Conservation (phyloP, 2,113 vertebrate species). For the Neodontobutis hainanensis region DNA sequence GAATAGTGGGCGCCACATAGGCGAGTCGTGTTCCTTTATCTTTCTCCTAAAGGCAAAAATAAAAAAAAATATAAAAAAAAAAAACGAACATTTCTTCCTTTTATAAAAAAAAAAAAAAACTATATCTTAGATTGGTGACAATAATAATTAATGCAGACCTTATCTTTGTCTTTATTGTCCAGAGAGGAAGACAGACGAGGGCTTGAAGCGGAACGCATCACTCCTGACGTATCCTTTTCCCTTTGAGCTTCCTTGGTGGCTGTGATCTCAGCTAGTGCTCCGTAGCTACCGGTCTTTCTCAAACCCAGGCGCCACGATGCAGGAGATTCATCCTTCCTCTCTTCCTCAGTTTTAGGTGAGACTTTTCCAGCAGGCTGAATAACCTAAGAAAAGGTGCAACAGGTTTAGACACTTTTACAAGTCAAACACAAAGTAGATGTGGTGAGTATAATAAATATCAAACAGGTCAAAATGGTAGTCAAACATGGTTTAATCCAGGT, state of each 20-base stretch:
- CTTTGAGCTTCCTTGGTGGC: constrained; percentile 94
- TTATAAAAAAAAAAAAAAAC: background rate
- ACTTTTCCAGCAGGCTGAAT: constrained; percentile 83
- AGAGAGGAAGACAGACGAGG: constrained; percentile 94
- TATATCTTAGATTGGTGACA: background rate
- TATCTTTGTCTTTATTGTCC: constrained; percentile 99
- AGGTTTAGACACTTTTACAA: background rate
- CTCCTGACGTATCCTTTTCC: constrained; percentile 91
- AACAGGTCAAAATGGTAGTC: constrained; percentile 8
- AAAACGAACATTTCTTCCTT: background rate
- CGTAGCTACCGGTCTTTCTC: constrained; percentile 97
- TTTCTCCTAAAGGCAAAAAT: constrained; percentile 83
- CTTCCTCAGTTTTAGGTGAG: constrained; percentile 90
- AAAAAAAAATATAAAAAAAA: background rate
- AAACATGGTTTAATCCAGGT: constrained; percentile 22
- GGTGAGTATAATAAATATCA: constrained; percentile 31
- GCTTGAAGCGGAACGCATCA: constrained; percentile 97
- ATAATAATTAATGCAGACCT: constrained; percentile 68
- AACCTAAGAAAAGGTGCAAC: constrained; percentile 72
- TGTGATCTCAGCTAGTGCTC: constrained; percentile 95
- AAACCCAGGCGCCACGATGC: constrained; percentile 93
- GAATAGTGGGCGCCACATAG: constrained; percentile 94
- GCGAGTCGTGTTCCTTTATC: constrained; percentile 93
- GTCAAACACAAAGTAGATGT: background rate
- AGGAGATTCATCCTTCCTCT: constrained; percentile 95